These are phyloP conservation scores for Eublepharis macularius DNA, from an alignment of 2,113 vertebrate species.

Conservation along the genomic window DNA sequence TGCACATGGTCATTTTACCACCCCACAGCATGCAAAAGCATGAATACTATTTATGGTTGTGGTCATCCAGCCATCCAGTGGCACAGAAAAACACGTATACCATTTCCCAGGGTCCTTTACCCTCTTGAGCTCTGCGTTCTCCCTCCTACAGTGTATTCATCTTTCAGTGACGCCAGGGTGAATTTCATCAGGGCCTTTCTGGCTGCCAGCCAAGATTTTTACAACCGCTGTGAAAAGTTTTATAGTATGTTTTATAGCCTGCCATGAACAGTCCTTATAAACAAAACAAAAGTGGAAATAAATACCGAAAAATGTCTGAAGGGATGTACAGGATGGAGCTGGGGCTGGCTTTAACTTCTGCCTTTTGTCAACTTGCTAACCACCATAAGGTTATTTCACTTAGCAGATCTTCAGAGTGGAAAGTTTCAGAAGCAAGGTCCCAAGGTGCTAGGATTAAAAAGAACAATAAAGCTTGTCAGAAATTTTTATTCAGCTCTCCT, in stretches of 20 bases:
- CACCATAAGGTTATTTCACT: slow-evolving; percentile 14
- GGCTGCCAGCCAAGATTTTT: slow-evolving; percentile 14
- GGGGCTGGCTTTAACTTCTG: slow-evolving; percentile 26
- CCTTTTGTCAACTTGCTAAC: slow-evolving; percentile 29
- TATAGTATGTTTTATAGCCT: slow-evolving; percentile 40
- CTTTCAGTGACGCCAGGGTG: not conserved
- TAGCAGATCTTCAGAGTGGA: slow-evolving; percentile 3
- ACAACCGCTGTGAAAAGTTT: slow-evolving; percentile 32
- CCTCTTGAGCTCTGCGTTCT: too few relatives aligned
- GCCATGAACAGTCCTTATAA: slow-evolving; percentile 39
- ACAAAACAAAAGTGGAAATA: slow-evolving; percentile 43
- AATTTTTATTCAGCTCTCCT: not conserved
- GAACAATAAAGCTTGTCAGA: slow-evolving; percentile 3
- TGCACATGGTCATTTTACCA: too few relatives aligned
- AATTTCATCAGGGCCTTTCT: not conserved
- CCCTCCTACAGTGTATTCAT: not conserved
- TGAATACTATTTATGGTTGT: too few relatives aligned
- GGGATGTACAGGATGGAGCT: not conserved
- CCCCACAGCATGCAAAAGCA: too few relatives aligned
- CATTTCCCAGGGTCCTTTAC: too few relatives aligned
- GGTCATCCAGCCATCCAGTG: too few relatives aligned
- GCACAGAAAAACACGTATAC: too few relatives aligned
- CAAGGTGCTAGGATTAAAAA: slow-evolving; percentile 6
- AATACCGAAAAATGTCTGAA: slow-evolving; percentile 28
- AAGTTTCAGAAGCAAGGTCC: slow-evolving; percentile 7